Evolutionary conservation across 1,140 invertebrate genomes (phyloP), one percentile per base, ranked within the genome.

Genomic region (Drosophila ficusphila): DNA sequence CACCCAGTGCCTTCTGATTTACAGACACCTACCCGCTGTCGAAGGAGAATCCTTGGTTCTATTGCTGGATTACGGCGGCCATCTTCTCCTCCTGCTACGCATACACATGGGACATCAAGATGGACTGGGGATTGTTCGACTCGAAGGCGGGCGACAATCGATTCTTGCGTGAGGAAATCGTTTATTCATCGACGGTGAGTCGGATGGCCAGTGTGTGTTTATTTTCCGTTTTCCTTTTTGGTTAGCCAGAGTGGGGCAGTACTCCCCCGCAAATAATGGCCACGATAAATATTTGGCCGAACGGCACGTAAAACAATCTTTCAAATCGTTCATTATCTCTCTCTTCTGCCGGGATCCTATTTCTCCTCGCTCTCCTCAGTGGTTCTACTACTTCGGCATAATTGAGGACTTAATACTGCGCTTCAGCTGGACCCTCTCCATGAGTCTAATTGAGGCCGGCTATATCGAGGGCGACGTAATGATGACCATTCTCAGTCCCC

Each of bases 81-180:
- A 91, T 98, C 8, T 91, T 97, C n/a, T 97, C 95, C 49, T 97
- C 97, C 0, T 94, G 95, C 42, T 98, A 98, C 91, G 96, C 96
- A 0, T 97, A 97, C 86, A 95, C 95, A 4, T 99, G 98, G 98
- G 98, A 99, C 92, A 95, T 99, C 8, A 97, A 97, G 92, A 98
- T 99, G 96, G 98, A 99, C 93, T 99, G 98, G 98, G 98, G 98
- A 4, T 92, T 99, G n/a, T 95, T 99, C 72, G 97, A 98, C 90
- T 94, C 94, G 49, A 95, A 95, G 57, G 95, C 96, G 25, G 90
- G 90, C 46, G 96, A 98, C 92, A 97, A 98, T 92, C 94, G 92
- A 89, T 95, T 96, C 90, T 92, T 96, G 8, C 90, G 96, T 38
- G 96, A 96, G 90, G 95, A 96, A 92, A 95, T 96, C 72, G 95